These are phyloP conservation scores for Triplophysa yarkandensis DNA, from an alignment of 2,797 vertebrate species.

Conservation along the genomic window DNA sequence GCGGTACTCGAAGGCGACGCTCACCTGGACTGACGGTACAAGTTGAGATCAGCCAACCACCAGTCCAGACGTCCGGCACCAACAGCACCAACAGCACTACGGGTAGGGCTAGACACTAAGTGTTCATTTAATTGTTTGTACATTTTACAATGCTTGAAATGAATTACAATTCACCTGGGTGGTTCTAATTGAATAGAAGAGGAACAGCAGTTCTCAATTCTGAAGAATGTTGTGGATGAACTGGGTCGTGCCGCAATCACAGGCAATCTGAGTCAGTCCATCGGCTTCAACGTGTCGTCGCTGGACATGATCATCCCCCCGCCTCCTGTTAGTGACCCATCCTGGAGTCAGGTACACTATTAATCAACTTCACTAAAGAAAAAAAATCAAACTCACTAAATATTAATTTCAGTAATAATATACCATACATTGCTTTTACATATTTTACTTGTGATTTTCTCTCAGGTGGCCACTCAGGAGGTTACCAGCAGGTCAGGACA, in stretches of 20 bases:
- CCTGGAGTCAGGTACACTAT: constrained; percentile 75
- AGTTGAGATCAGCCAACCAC: constrained; percentile 80
- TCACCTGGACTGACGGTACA: constrained; percentile 67
- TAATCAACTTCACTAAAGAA: neutral
- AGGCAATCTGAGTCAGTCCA: constrained; percentile 74
- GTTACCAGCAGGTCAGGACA: constrained; percentile 58
- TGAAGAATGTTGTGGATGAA: constrained; percentile 70
- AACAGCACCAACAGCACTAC: constrained; percentile 64
- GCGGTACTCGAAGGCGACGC: constrained; percentile 60
- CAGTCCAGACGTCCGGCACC: constrained; percentile 62
- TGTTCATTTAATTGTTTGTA: neutral
- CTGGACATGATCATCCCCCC: constrained; percentile 75
- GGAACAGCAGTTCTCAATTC: constrained; percentile 66
- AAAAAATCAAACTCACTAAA: no score
- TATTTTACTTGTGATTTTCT: neutral
- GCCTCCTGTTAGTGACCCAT: constrained; percentile 75
- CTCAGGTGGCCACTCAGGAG: constrained; percentile 51
- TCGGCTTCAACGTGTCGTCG: constrained; percentile 80
- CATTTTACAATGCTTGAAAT: neutral
- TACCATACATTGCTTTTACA: no score
- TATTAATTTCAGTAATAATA: no score
- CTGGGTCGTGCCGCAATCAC: constrained; percentile 79
- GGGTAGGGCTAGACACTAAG: constrained; percentile 61
- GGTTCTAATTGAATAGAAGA: constrained; percentile 59
- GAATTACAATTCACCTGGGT: no score